Evolutionary conservation across 2,797 vertebrate genomes (phyloP).

Genomic region (Typhlichthys eigenmanni): DNA sequence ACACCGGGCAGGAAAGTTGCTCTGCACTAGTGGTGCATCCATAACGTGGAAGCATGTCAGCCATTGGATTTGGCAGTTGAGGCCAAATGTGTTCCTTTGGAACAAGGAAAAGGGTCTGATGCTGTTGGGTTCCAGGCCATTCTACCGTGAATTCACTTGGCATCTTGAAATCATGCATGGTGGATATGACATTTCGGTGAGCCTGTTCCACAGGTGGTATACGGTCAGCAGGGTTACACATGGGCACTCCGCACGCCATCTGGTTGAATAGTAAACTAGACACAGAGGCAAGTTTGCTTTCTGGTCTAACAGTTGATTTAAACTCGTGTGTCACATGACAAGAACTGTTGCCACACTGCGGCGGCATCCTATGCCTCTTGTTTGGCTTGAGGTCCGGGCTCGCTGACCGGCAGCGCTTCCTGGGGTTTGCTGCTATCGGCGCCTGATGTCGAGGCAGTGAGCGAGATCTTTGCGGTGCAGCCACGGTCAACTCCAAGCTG

Average conservation of each 20-base stretch:
- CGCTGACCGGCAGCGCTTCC: constrained; percentile 65
- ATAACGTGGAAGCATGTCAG: background rate
- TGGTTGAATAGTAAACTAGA: constrained; percentile 13
- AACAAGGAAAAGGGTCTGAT: constrained; percentile 17
- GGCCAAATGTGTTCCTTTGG: constrained; percentile 24
- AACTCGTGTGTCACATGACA: constrained; percentile 5
- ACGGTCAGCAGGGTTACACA: background rate
- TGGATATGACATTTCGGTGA: background rate
- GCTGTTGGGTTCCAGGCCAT: constrained; percentile 6
- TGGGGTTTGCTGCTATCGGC: constrained; percentile 30
- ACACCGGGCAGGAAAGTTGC: constrained; percentile 15
- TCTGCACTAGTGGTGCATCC: background rate
- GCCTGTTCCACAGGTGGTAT: constrained; percentile 1
- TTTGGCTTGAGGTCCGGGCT: constrained; percentile 41
- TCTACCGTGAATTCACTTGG: constrained; percentile 7
- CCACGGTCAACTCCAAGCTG: background rate
- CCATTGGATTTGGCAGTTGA: background rate
- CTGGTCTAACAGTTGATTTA: constrained; percentile 3
- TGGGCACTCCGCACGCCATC: background rate
- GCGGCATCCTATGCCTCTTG: constrained; percentile 58
- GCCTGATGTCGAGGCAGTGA: constrained; percentile 30
- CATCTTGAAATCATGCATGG: background rate
- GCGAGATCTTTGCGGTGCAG: constrained; percentile 20
- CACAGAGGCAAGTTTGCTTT: constrained; percentile 7
- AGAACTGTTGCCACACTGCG: background rate